These are phyloP conservation scores for Panonychus citri DNA, from an alignment of 1,140 invertebrate genomes.

Conservation along the genomic window DNA sequence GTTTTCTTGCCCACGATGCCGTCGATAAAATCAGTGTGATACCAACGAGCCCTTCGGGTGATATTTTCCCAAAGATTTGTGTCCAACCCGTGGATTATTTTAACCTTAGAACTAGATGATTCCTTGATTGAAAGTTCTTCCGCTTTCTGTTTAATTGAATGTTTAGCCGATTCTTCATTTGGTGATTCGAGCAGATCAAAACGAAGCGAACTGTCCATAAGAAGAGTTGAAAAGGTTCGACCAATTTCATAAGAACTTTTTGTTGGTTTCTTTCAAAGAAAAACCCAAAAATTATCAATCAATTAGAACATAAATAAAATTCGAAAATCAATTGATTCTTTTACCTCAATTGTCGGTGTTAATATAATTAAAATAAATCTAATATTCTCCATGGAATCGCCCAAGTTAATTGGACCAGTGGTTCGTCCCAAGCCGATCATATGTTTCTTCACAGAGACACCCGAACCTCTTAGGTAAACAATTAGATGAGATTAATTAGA, in stretches of 20 bases:
- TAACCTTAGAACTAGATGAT: background rate
- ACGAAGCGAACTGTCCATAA: slow-evolving; percentile 12
- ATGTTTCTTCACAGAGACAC: background rate
- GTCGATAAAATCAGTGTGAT: slow-evolving; percentile 21
- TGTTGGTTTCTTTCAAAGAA: slow-evolving; percentile 5
- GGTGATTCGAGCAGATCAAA: slow-evolving; percentile 7
- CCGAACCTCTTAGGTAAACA: background rate
- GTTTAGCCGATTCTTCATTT: background rate
- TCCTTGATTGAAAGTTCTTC: background rate
- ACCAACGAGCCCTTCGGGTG: slow-evolving; percentile 16
- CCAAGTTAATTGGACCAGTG: background rate
- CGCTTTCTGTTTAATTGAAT: background rate
- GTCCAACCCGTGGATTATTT: slow-evolving; percentile 1
- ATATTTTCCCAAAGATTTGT: slow-evolving; percentile 20
- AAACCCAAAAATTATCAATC: too few relatives aligned
- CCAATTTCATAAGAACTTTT: slow-evolving; percentile 18
- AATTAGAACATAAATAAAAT: too few relatives aligned
- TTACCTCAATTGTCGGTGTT: background rate
- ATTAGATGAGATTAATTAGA: background rate
- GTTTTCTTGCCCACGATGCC: slow-evolving; percentile 28
- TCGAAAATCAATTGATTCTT: too few relatives aligned
- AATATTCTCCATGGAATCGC: background rate
- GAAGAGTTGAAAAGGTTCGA: slow-evolving; percentile 18
- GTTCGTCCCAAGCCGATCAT: background rate
- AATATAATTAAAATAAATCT: background rate